phyloP scores from a whole-genome alignment of 2,888 invertebrate species.

The Torymus texanus region DNA sequence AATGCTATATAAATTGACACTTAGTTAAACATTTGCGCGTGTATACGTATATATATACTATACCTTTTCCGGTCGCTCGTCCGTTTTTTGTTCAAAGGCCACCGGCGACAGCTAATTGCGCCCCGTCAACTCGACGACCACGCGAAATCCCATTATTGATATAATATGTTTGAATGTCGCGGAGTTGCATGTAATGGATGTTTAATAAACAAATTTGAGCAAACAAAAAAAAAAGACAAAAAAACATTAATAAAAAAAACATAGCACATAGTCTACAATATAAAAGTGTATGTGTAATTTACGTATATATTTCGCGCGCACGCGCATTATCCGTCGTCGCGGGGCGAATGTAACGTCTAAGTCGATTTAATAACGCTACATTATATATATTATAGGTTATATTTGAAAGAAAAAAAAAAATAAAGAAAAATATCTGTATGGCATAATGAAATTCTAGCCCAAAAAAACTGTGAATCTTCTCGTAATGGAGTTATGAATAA shows the following conservation, averaged over 20 bases:
- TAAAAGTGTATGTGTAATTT: slow-evolving; percentile 33
- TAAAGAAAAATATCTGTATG: slow-evolving; percentile 8
- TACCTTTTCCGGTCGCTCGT: background rate
- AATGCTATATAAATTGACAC: no score
- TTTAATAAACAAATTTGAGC: slow-evolving; percentile 13
- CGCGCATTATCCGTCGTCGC: no score
- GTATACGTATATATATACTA: no score
- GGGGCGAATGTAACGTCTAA: slow-evolving; percentile 6
- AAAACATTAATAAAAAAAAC: background rate
- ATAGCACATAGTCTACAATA: slow-evolving; percentile 32
- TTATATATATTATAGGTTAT: slow-evolving; percentile 29
- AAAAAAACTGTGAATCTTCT: slow-evolving; percentile 17
- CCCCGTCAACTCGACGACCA: no score
- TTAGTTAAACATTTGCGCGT: no score
- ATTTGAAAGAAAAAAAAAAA: background rate
- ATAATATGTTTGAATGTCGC: slow-evolving; percentile 23
- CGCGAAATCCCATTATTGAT: slow-evolving; percentile 20
- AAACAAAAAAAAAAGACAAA: no score
- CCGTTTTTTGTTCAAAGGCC: background rate
- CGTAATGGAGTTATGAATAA: slow-evolving; percentile 23
- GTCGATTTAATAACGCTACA: background rate
- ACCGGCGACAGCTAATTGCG: background rate
- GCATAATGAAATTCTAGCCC: slow-evolving; percentile 28
- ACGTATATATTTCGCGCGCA: background rate
- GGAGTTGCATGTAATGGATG: slow-evolving; percentile 32